Base-by-base conservation (phyloP, 1,140 invertebrate species). In the Rhagoletis zephyria region DNA sequence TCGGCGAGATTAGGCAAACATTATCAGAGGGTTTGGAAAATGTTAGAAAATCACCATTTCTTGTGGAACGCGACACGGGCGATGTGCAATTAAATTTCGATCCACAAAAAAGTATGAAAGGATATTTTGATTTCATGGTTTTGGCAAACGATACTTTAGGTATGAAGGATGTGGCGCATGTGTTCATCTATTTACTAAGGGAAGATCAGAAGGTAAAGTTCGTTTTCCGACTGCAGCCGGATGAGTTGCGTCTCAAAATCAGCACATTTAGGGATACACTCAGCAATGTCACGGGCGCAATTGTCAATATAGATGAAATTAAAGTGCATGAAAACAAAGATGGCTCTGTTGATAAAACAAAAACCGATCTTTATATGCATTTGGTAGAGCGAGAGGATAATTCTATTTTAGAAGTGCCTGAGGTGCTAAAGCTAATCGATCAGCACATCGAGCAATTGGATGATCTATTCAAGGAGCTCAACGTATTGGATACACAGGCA, bases 81-180 rank as follows among this genome's bases (percentile, higher is more conserved):
- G 96, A 95, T 1, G 95, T 99, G 4, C 95, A 95, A 81, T 94
- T 99, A 1, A 98, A 98, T 93, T 99, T 98, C 92, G 98, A 98
- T 94, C 98, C 98, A 19, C 98, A 98, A 91, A 97, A 97, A 90
- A 96, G 97, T 85, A 98, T 99, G 98, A 98, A 98, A 93, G 98
- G 98, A 85, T 98, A 98, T 92, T 99, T 99, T 93, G 97, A 98
- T 91, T 98, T 99, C 90, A 96, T 96, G 96, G 96, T 98, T 0
- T 90, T 96, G 81, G 97, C 96, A 2, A 97, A 97, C 90, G 98
- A 99, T 91, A 96, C 96, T 0, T 95, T 95, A 45, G 97, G 97
- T 10, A 93, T 97, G 59, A 93, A 95, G 88, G 97, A 97, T 91
- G 95, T 95, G 67, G 96, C 97, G 0, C 95, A 96, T 90, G 97